Evolutionary conservation across 2,888 invertebrate species (phyloP), one percentile per base, ranked within the genome.

Genomic region (Cryptocephalus moraei): DNA sequence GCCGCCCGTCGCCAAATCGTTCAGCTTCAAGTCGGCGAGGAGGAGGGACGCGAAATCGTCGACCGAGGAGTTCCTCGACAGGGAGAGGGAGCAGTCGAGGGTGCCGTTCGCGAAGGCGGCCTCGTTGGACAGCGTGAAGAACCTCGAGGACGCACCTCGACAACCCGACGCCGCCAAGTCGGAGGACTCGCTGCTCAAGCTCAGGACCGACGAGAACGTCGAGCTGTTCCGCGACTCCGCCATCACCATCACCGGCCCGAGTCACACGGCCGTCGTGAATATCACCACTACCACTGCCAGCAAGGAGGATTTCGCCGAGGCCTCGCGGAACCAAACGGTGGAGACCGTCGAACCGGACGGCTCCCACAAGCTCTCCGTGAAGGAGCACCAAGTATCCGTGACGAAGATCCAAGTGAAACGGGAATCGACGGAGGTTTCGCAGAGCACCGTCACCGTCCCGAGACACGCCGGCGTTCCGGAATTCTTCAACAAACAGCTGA

Each of bases 401-500:
- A 78, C 78, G 9, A 78, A 78, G 11, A 78, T 78, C 43, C 75
- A 77, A 58, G 71, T 78, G 41, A 78, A 78, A 63, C 74, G 73
- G 56, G 77, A 77, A 59, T 53, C 59, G 40, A 75, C 74, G 8
- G 62, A 62, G 70, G 67, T 59, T 70, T 75, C 54, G 69, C 59
- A 56, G 39, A 59, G 51, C 39, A 56, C 51, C 9, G 50, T 56
- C 34, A 52, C 56, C 9, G 42, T 53, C 39, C 55, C 55, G 12
- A 14, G 4, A 12, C 11, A 4, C 4, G 40, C 3, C 4, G 40
- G 11, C 4, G 72, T 82, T 10, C 82, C 84, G 1, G 84, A 86
- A 64, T 84, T 84, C 62, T 69, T 84, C 51, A 80, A 81, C 60
- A 80, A 83, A 47, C 84, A 85, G 64, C 61, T 85, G 41, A 82